These are phyloP conservation scores for Acanthococcus lagerstroemiae DNA, from an alignment of 2,888 invertebrate genomes.

Conservation along the genomic window DNA sequence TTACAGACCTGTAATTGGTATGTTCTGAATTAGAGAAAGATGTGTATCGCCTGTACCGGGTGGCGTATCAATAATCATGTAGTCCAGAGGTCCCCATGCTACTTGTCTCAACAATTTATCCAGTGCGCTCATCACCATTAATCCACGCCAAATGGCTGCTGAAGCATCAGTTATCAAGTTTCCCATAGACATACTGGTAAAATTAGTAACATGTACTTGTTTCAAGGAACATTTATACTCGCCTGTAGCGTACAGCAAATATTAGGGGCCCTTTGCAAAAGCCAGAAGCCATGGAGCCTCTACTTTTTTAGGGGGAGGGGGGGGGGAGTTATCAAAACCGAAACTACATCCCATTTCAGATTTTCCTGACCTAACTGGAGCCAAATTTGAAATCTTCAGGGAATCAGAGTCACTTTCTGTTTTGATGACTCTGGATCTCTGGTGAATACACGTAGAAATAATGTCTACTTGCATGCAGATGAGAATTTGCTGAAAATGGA, in stretches of 20 bases:
- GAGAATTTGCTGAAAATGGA: too few relatives aligned
- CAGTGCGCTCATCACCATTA: constrained; percentile 93
- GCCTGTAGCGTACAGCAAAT: not conserved
- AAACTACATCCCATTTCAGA: too few relatives aligned
- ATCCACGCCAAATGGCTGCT: constrained; percentile 88
- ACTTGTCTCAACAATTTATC: constrained; percentile 75
- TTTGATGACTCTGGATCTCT: too few relatives aligned
- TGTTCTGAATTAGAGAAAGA: constrained; percentile 77
- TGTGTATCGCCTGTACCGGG: constrained; percentile 96
- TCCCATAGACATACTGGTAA: constrained; percentile 86
- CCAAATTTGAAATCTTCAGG: too few relatives aligned
- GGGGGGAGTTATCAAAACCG: too few relatives aligned
- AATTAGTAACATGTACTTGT: not conserved
- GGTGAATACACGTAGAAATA: too few relatives aligned
- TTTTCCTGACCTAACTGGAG: too few relatives aligned
- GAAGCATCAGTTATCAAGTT: constrained; percentile 73
- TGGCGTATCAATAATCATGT: constrained; percentile 85
- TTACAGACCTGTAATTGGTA: constrained; percentile 57
- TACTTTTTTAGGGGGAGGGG: too few relatives aligned
- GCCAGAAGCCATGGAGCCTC: too few relatives aligned
- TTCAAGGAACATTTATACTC: not conserved
- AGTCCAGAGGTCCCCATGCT: constrained; percentile 80
- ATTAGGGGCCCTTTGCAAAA: too few relatives aligned
- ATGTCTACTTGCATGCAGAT: too few relatives aligned
- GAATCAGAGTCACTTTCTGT: too few relatives aligned